Conservation (phyloP, 2,113 vertebrate genomes). For the cattle (Bos taurus) region ARS-UCD2.0 NC_037343.1:46483001-46483500, state of each 20-base stretch:
- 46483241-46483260: conserved; percentile 31
- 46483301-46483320: conserved; percentile 55
- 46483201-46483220: not conserved
- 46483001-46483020: not conserved
- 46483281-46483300: conserved; percentile 55
- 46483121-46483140: not conserved
- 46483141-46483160: accelerated
- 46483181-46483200: not conserved
- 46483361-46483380: conserved; percentile 69
- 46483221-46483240: not conserved
- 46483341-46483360: conserved; percentile 69
- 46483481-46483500: not conserved
- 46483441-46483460: conserved; percentile 43
- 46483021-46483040: not conserved
- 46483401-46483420: conserved; percentile 70
- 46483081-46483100: not conserved
- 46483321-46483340: conserved; percentile 71
- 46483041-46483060: not conserved
- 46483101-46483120: not conserved
- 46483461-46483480: conserved; percentile 28
- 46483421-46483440: conserved; percentile 51
- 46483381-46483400: conserved; percentile 72
- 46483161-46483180: not conserved
- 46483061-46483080: not conserved
- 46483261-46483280: conserved; percentile 25